Evolutionary conservation across 2,888 invertebrate species (phyloP), one percentile per base, ranked within the genome.

Genomic region (Coelopa pilipes): DNA sequence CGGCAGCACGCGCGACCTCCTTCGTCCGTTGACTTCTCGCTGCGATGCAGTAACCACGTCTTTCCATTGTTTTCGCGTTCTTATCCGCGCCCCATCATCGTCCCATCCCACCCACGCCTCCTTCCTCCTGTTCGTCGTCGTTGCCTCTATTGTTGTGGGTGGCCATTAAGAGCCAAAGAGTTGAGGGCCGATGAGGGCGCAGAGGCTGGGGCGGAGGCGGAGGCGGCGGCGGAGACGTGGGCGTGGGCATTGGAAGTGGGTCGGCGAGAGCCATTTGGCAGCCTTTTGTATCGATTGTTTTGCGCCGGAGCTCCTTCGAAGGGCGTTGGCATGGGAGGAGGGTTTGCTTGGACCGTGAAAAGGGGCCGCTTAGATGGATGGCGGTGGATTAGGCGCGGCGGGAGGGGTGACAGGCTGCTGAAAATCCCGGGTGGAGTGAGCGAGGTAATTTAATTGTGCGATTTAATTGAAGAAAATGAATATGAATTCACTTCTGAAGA

Each of bases 101-200:
- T 34, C 34, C 34, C 34, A 34, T 34, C 7, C 34, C 7, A 10
- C 10, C 49, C 10, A 11, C 13, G 49, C 15, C 24, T 24, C n/a
- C 34, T 45, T 62, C n/a, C 1, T 24, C 19, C 13, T 49, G 24
- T 3, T 62, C 15, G 60, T 34, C 24, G 60, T 65, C 17, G 17
- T 47, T 47, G 17, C 15, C 17, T 46, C 19, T 19, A 17, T 50
- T 66, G 21, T 66, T 17, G 47, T 46, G 45, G 65, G 13, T 63
- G 46, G 50, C 21, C 66, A 66, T 66, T 66, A 66, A 66, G 24
- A 45, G 50, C 66, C 66, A 21, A 19, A 19, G n/a, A 49, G 49
- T 49, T 24, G 50, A n/a, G 24, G 50, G 0, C 12, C 9, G 24
- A 21, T 21, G 15, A 24, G 15, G 60, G 15, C 21, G 11, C n/a